Evolutionary conservation across 1,140 invertebrate species (phyloP), one percentile per base, ranked within the genome.

Genomic region (Zelostemma sp.): DNA sequence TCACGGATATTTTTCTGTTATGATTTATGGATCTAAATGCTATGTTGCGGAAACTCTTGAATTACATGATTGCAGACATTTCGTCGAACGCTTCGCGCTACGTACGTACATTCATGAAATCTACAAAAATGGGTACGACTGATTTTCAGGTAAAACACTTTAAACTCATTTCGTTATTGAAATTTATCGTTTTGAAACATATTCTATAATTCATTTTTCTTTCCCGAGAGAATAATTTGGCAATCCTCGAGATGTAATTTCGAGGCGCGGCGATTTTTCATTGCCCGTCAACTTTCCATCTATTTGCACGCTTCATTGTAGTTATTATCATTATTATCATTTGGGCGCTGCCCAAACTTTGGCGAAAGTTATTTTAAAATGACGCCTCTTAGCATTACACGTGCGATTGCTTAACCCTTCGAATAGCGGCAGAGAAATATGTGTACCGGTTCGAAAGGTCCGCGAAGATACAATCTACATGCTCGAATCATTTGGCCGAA

Each of bases 401-500:
- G 25, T 31, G 21, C 19, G 46, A 49, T 49, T 31, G 46, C 16
- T 47, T 19, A 17, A 18, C 45, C 46, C 46, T 49, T 15, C 19
- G 46, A 14, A 28, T 21, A 6, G 21, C 19, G 19, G 21, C 19
- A 15, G 21, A 49, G 46, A 49, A 49, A 49, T 28, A 49, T 49
- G 19, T 15, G 45, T 19, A 19, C 16, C 45, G 18, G 21, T 49
- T 28, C 46, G 21, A 49, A 31, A 49, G 46, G 46, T 28, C 25
- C 46, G 11, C 21, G 46, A 28, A 49, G 46, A 49, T 49, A 49
- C 46, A 31, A 49, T 49, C 45, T 47, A 47, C 45, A 47, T 19
- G 45, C 45, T 21, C 45, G 6, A 19, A 47, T 47, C 45, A 47
- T 47, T 47, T 47, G n/a, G 45, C 17, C 45, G 17, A 19, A 19